Evolutionary conservation across 2,888 invertebrate species (phyloP), one percentile per base, ranked within the genome.

Genomic region (Archips crataeganus): DNA sequence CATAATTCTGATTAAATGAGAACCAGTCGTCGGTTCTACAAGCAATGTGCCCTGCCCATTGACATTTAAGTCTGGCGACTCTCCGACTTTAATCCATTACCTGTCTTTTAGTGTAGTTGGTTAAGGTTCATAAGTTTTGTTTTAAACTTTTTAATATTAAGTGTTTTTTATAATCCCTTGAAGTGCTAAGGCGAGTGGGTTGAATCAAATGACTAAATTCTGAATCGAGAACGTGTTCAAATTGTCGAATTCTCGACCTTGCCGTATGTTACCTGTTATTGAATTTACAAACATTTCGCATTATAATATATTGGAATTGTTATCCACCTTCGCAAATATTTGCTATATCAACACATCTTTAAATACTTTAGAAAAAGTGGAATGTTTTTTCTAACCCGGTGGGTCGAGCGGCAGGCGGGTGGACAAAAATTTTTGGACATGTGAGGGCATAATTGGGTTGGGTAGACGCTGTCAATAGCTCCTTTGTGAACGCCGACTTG

Each of bases 401-500:
- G 85, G 82, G 81, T 75, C 78, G 78, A 74, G n/a, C n/a, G 49
- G 10, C 65, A 75, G 73, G 79, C 81, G 80, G 79, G 84, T 85
- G 88, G 88, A 89, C 89, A 85, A 82, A 84, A 85, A 83, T 81
- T 82, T 80, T 81, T 80, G 75, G 76, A 77, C 82, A 79, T 78
- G 79, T 81, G 80, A 80, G 78, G 80, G 81, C 85, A 90, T 92
- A 93, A 93, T 93, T 91, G 92, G 88, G 80, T 79, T 76, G 79
- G 81, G 79, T 77, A 79, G 84, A 82, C 73, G 78, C 83, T 88
- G 89, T 91, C 90, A 89, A 87, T 85, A 81, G 84, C 66, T 77
- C 85, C 88, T 91, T 93, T 93, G 90, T 90, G 84, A 74, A 75
- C 77, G 88, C 91, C 92, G 91, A 87, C 81, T 77, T 78, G 79